These are phyloP conservation scores for Pseudorhiza aurosa DNA, from an alignment of 30 jellyfish, hydroid and myxozoan genomes.

Conservation along the genomic window DNA sequence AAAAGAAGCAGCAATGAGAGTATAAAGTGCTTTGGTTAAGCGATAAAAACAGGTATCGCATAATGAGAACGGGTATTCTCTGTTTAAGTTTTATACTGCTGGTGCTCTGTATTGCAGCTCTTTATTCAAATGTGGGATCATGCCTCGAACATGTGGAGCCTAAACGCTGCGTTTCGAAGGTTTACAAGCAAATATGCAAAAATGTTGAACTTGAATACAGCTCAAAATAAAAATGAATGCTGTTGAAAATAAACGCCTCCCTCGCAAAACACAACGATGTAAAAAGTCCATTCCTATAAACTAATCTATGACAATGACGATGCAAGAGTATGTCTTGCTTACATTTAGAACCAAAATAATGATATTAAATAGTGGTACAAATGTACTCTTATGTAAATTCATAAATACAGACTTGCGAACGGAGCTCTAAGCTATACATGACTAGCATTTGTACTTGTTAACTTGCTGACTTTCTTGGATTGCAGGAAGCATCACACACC, in stretches of 20 bases:
- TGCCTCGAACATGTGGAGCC: background rate
- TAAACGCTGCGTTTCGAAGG: slow-evolving; percentile 7
- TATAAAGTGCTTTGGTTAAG: no score
- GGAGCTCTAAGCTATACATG: background rate
- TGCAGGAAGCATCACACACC: slow-evolving; percentile 1
- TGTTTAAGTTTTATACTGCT: no score
- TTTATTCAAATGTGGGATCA: background rate
- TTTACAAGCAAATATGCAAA: slow-evolving; percentile 17
- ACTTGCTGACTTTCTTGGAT: background rate
- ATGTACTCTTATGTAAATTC: slow-evolving; percentile 53
- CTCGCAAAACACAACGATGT: slow-evolving; percentile 53
- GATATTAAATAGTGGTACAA: slow-evolving; percentile 61
- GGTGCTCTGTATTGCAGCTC: no score
- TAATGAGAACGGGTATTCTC: no score
- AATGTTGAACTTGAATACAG: background rate
- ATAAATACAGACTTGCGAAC: slow-evolving; percentile 40
- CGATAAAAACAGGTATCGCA: no score
- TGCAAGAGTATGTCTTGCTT: slow-evolving; percentile 52
- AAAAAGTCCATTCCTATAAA: slow-evolving; percentile 31
- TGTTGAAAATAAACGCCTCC: slow-evolving; percentile 40
- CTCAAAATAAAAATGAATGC: slow-evolving; percentile 33
- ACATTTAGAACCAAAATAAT: slow-evolving; percentile 37
- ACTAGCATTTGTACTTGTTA: background rate
- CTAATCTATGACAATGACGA: slow-evolving; percentile 35
- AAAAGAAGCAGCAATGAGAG: no score